These are phyloP conservation scores for Suillia variegata DNA, from an alignment of 2,888 invertebrate species.

Conservation along the genomic window DNA sequence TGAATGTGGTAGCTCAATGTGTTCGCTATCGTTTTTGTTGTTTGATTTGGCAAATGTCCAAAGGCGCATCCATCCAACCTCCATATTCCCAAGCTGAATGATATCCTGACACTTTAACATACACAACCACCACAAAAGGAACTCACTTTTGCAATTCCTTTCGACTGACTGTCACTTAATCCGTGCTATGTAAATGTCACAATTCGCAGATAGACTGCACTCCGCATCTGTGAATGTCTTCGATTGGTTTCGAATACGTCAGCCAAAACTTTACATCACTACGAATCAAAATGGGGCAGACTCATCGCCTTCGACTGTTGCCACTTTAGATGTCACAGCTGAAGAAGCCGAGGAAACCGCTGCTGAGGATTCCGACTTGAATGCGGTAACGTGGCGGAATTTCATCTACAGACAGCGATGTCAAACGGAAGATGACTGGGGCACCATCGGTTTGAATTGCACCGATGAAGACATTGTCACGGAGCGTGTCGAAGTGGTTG, in stretches of 20 bases:
- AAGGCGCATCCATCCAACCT: background rate
- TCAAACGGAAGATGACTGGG: constrained; percentile 46
- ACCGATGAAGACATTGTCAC: constrained; percentile 42
- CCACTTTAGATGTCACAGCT: background rate
- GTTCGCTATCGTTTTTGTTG: background rate
- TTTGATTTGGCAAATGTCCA: constrained; percentile 1
- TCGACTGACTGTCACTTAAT: constrained; percentile 9
- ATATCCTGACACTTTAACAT: background rate
- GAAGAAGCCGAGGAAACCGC: constrained; percentile 6
- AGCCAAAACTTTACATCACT: background rate
- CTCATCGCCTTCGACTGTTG: background rate
- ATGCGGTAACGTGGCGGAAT: constrained; percentile 28
- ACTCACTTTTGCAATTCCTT: background rate
- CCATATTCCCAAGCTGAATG: background rate
- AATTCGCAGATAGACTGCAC: constrained; percentile 38
- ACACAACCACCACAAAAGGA: background rate
- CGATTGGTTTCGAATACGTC: constrained; percentile 1
- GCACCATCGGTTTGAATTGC: constrained; percentile 49
- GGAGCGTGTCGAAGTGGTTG: constrained; percentile 63
- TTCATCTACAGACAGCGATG: constrained; percentile 47
- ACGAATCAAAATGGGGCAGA: background rate
- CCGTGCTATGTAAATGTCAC: constrained; percentile 24
- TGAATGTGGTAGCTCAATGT: no score
- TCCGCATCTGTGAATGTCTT: constrained; percentile 34
- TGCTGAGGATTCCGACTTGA: constrained; percentile 8